Evolutionary conservation across 2,113 vertebrate species (phyloP).

Genomic region (Mesembrinibis cayennensis): DNA sequence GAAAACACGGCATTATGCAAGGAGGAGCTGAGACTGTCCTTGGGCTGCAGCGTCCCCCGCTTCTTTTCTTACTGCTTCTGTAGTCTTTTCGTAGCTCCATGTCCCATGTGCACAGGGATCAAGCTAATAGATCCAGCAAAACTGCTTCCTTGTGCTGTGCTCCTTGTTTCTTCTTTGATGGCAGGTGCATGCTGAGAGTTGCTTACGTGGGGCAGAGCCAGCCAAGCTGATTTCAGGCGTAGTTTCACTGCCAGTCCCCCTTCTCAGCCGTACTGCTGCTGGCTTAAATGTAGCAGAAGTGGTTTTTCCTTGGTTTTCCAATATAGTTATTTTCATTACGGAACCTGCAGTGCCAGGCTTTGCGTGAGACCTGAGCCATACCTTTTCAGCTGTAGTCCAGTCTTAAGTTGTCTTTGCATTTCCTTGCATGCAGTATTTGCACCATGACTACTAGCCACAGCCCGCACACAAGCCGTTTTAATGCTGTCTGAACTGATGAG

Average conservation of each 20-base stretch:
- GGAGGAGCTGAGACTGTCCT: neutral
- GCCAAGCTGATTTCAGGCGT: neutral
- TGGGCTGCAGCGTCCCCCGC: neutral
- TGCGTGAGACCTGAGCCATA: neutral
- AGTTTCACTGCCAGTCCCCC: neutral
- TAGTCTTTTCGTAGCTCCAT: neutral
- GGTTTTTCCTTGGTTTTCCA: neutral
- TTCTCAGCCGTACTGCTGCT: neutral
- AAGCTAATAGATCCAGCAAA: neutral
- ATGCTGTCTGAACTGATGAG: neutral
- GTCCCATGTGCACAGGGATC: neutral
- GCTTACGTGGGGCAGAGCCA: neutral
- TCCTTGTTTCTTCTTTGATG: neutral
- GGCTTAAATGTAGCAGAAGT: neutral
- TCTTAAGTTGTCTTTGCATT: neutral
- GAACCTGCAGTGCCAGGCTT: neutral
- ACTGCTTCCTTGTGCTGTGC: neutral
- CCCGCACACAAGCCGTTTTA: neutral
- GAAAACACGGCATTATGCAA: fast-evolving
- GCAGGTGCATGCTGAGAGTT: neutral
- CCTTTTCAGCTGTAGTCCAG: neutral
- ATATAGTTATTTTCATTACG: neutral
- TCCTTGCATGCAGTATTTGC: neutral
- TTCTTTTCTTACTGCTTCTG: neutral
- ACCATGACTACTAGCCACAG: neutral